Conservation (phyloP, 2,113 vertebrate genomes). For the Alosa alosa region DNA sequence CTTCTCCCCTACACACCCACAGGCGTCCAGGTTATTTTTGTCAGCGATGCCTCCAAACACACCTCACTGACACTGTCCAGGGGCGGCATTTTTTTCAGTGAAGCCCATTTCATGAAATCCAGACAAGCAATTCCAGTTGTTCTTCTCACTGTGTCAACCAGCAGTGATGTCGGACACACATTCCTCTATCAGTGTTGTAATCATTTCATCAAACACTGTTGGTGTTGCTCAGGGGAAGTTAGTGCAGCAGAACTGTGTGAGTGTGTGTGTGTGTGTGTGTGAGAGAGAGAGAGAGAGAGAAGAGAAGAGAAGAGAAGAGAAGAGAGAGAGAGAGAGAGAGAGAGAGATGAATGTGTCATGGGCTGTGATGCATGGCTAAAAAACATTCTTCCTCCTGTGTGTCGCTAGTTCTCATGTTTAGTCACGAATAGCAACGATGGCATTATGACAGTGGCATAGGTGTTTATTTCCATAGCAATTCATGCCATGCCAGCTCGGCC, state of each 20-base stretch:
- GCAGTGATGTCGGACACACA: background rate
- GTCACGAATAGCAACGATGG: background rate
- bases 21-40: background rate
- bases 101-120: background rate
- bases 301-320: background rate
- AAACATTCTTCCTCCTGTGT: background rate
- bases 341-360: constrained; percentile 6
- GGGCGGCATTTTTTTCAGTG: background rate
- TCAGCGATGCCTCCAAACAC: background rate
- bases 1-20: background rate
- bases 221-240: background rate
- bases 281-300: background rate
- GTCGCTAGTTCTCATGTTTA: background rate
- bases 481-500: background rate
- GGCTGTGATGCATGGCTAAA: constrained; percentile 22
- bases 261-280: background rate
- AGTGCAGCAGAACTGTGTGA: background rate
- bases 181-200: background rate
- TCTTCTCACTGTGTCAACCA: background rate
- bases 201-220: background rate
- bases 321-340: background rate
- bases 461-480: background rate
- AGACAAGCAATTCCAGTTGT: background rate
- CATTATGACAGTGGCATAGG: background rate
- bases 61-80: background rate